Evolutionary conservation across 2,797 vertebrate species (phyloP).

Genomic region (Tinamus major): DNA sequence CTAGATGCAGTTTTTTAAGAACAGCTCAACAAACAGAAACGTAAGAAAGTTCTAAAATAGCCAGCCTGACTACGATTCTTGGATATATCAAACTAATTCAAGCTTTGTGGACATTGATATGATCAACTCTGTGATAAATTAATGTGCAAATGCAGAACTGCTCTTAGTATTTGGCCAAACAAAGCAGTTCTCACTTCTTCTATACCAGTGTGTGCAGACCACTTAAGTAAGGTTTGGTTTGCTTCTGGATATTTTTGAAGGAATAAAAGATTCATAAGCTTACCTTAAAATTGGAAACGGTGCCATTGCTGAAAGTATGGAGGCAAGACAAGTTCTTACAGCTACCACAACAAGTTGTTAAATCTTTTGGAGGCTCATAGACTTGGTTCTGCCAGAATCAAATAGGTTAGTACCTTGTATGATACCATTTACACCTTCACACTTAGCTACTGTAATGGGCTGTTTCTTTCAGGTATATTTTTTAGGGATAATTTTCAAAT

Average conservation of each 20-base stretch:
- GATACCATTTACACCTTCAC: neutral
- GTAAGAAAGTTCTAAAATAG: neutral
- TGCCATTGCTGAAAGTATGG: constrained; percentile 88
- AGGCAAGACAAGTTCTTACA: constrained; percentile 94
- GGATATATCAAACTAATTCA: neutral
- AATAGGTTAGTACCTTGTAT: neutral
- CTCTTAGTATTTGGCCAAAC: neutral
- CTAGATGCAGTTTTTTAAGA: neutral
- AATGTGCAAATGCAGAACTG: neutral
- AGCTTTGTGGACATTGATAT: neutral
- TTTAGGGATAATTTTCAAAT: neutral
- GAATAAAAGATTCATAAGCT: neutral
- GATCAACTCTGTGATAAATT: neutral
- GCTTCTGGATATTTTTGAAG: neutral
- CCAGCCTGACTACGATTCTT: neutral
- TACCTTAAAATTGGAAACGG: constrained; percentile 87
- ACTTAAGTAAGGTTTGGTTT: neutral
- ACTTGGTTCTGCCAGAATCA: constrained; percentile 88
- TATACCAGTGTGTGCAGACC: fast-evolving
- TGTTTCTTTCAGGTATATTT: neutral
- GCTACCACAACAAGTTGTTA: constrained; percentile 89
- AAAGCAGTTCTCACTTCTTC: neutral
- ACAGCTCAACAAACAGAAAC: neutral
- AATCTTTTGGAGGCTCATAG: constrained; percentile 90
- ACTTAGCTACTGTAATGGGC: neutral